phyloP scores from a whole-genome alignment of 1,140 invertebrate species.

The Pseudomyrmex cubaensis region DNA sequence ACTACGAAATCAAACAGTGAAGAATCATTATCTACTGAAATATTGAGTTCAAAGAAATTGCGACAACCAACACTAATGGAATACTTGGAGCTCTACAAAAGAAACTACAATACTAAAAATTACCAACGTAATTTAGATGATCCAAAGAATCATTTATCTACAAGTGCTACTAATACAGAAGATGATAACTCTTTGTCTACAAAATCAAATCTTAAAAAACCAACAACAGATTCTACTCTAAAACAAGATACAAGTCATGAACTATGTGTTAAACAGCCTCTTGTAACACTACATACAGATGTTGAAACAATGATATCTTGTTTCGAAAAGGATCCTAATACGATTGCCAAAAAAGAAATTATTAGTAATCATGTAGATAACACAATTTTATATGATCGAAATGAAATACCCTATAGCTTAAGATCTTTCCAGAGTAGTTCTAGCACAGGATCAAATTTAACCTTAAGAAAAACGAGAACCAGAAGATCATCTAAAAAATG shows the following conservation, averaged over 20 bases:
- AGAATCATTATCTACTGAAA: neutral
- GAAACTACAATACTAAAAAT: neutral
- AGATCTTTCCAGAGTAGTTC: neutral
- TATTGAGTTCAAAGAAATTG: constrained; percentile 24
- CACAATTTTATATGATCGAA: neutral
- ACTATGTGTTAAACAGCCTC: constrained; percentile 23
- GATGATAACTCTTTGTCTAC: neutral
- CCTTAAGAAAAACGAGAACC: neutral
- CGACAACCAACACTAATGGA: constrained; percentile 53
- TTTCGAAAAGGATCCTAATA: constrained; percentile 12
- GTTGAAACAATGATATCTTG: constrained; percentile 31
- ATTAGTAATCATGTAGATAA: neutral
- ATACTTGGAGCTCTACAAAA: constrained; percentile 20
- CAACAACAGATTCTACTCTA: neutral
- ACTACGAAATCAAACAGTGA: neutral
- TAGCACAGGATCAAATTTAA: neutral
- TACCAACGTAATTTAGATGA: neutral
- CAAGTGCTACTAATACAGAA: neutral
- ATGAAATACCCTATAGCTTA: constrained; percentile 25
- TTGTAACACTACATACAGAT: constrained; percentile 54
- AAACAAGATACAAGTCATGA: neutral
- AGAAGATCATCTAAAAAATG: neutral
- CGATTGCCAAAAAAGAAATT: neutral
- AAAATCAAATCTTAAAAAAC: constrained; percentile 1
- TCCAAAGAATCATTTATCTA: neutral